Evolutionary conservation across 1,140 invertebrate species (phyloP).

Genomic region (Aphis gossypii): DNA sequence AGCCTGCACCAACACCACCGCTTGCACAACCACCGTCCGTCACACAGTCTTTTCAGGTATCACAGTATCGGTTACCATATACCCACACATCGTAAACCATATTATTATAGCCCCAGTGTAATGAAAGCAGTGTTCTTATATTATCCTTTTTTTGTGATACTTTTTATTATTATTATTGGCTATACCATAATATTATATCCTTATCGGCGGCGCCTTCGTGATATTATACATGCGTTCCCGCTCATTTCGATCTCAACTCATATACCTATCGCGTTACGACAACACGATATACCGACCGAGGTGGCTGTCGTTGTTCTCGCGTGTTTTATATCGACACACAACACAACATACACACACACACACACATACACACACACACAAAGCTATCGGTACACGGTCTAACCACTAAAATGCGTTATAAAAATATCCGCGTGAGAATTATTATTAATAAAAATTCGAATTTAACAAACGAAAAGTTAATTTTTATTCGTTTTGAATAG

Average conservation of each 20-base stretch:
- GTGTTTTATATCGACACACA: conserved; percentile 3
- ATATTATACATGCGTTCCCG: background rate
- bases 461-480: background rate
- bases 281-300: background rate
- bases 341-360: background rate
- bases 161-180: background rate
- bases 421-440: background rate
- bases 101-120: background rate
- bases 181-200: conserved; percentile 13
- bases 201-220: background rate
- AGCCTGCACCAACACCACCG: conserved; percentile 1
- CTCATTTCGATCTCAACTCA: background rate
- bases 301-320: background rate
- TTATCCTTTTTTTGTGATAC: background rate
- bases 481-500: conserved; percentile 22
- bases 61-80: background rate
- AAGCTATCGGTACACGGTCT: background rate
- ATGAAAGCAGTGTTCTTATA: background rate
- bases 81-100: background rate
- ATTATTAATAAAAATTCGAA: conserved; percentile 2
- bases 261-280: conserved; percentile 7
- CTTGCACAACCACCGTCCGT: background rate
- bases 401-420: conserved; percentile 5
- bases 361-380: background rate
- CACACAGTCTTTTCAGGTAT: background rate